Percentiles rank a stretch among this genome's conserved stretches.
Conservation (phyloP, 2,888 invertebrate species). For the Magallana nippona region DNA sequence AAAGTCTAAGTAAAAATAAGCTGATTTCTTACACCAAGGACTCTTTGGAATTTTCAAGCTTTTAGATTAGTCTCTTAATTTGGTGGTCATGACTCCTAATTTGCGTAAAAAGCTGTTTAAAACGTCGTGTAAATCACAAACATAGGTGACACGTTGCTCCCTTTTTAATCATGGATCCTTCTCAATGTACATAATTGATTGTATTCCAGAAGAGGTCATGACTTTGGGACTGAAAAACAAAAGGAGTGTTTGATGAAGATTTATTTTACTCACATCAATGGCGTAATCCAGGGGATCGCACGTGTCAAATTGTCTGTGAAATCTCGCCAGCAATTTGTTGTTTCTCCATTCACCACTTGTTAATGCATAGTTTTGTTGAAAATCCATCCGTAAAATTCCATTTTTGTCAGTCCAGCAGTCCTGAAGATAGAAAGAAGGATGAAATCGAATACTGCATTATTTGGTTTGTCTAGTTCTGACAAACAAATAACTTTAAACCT, state of each 20-base stretch:
- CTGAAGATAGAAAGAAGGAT: slow-evolving; percentile 53
- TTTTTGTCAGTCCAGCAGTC: slow-evolving; percentile 73
- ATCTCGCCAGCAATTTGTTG: slow-evolving; percentile 61
- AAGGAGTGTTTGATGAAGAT: background rate
- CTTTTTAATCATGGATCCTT: too few species aligned
- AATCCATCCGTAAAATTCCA: slow-evolving; percentile 71
- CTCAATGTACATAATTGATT: background rate
- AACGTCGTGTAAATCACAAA: too few species aligned
- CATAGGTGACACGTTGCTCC: too few species aligned
- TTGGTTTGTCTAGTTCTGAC: too few species aligned
- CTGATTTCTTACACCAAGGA: too few species aligned
- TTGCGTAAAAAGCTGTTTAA: too few species aligned
- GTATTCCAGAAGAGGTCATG: background rate
- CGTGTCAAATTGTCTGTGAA: slow-evolving; percentile 73
- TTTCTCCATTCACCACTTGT: slow-evolving; percentile 53
- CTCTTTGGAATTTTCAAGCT: too few species aligned
- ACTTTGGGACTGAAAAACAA: background rate
- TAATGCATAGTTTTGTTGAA: slow-evolving; percentile 73
- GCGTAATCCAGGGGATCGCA: slow-evolving; percentile 76
- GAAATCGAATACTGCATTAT: too few species aligned
- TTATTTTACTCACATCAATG: slow-evolving; percentile 71
- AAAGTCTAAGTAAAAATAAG: too few species aligned
- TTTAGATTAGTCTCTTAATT: too few species aligned
- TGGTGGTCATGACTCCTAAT: too few species aligned
- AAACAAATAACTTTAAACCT: too few species aligned